A percentile compares a stretch with the other conserved stretches of the same genome.
Conservation (phyloP, 2,888 invertebrate genomes). For the Thymelicus lineola region DNA sequence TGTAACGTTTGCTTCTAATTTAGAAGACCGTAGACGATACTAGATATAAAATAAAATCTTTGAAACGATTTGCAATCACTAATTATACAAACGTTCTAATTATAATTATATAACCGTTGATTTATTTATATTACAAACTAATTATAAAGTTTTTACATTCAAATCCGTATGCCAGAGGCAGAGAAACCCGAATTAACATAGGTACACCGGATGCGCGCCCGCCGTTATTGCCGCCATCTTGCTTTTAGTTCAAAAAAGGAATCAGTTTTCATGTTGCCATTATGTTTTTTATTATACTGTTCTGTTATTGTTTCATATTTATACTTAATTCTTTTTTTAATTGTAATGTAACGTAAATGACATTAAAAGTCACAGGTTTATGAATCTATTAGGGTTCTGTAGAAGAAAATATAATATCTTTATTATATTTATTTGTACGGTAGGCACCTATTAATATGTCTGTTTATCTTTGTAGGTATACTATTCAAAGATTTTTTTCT, state of each 20-base stretch:
- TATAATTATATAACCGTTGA: not conserved
- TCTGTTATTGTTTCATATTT: constrained; percentile 12
- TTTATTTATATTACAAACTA: constrained; percentile 10
- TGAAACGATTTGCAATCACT: not conserved
- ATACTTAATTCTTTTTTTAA: not conserved
- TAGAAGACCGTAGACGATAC: no score
- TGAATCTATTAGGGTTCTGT: no score
- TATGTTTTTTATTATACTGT: constrained; percentile 23
- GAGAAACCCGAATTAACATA: constrained; percentile 63
- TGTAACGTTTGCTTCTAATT: no score
- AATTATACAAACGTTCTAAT: not conserved
- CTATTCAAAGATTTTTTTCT: no score
- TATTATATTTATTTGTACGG: no score
- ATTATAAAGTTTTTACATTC: constrained; percentile 17
- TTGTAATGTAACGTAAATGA: not conserved
- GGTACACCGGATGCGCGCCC: constrained; percentile 73
- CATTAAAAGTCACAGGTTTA: no score
- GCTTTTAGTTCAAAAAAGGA: constrained; percentile 42
- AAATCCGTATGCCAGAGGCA: constrained; percentile 43
- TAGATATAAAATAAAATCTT: not conserved
- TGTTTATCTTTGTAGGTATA: no score
- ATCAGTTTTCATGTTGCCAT: constrained; percentile 31
- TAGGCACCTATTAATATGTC: no score
- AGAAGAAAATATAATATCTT: no score
- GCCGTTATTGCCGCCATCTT: constrained; percentile 74